These are phyloP conservation scores for Eclectus roratus DNA, from an alignment of 2,113 vertebrate species.

Conservation along the genomic window DNA sequence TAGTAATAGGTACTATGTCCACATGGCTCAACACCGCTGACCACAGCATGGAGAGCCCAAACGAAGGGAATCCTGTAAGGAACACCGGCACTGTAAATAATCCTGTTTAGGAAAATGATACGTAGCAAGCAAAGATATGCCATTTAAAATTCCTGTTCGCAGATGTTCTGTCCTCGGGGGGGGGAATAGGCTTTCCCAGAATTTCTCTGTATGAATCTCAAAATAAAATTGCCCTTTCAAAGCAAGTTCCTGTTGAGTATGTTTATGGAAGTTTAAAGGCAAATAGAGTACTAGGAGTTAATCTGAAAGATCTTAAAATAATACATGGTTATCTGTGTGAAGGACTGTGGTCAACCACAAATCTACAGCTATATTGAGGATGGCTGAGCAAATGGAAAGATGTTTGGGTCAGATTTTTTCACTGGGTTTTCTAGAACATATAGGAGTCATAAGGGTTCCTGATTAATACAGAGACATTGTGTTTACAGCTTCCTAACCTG, in stretches of 20 bases:
- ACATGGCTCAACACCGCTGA: neutral
- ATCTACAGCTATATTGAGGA: neutral
- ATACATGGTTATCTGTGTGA: neutral
- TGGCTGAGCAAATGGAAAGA: neutral
- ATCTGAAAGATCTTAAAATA: neutral
- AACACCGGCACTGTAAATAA: neutral
- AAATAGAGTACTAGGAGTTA: neutral
- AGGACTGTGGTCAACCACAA: neutral
- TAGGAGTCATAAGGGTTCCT: neutral
- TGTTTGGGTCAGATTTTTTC: neutral
- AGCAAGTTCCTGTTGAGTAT: neutral
- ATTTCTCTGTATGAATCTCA: neutral
- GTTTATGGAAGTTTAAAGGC: neutral
- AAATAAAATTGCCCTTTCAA: neutral
- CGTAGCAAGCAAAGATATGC: fast-evolving
- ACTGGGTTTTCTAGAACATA: neutral
- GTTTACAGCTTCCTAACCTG: neutral
- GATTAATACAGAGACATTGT: neutral
- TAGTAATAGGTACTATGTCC: neutral
- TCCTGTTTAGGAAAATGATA: neutral
- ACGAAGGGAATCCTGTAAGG: neutral
- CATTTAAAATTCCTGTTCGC: neutral
- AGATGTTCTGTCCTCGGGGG: neutral
- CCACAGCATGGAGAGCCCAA: neutral
- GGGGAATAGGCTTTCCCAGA: neutral